Evolutionary conservation across 2,888 invertebrate species (phyloP), one percentile per base, ranked within the genome.

Genomic region (Apoderus coryli): DNA sequence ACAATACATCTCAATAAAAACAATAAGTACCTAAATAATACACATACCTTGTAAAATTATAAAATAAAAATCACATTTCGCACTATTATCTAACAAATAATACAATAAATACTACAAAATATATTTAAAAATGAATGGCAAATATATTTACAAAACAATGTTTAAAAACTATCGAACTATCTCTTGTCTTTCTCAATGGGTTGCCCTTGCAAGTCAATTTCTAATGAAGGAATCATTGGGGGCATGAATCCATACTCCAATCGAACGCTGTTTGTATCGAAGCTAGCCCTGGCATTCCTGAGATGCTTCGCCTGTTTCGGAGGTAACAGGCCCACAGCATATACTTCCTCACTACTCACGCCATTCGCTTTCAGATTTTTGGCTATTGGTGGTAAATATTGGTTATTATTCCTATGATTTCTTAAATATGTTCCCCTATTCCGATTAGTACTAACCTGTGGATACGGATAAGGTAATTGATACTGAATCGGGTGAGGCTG

Each of bases 201-300:
- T 36, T 68, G 56, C 2, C 77, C 77, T 38, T 77, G 68, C 38
- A 80, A 72, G 47, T 81, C 80, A 6, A 84, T 74, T 52, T 82
- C 79, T 3, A 77, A 64, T 0, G 85, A 85, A 0, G 85, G 85
- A 36, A 79, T 67, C 43, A 85, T 53, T 0, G 84, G 85, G 0
- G 85, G 84, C 45, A 76, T 79, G 43, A 85, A 85, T 0, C 82
- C 74, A 43, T 85, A 85, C 41, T 85, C 85, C 47, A 85, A 67
- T 44, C 76, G 71, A 1, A 82, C 60, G 38, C 69, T 71, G 33
- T 72, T 64, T 10, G 73, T 74, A 16, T 74, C 74, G 12, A 70
- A 61, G 32, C 60, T 64, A 12, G 64, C 63, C n/a, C 57, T 49
- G 2, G 55, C 53, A 14, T 40, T 45, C 28, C 55, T 35, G 22